Evolutionary conservation across 2,888 invertebrate species (phyloP).

Genomic region (Cephus runcator): DNA sequence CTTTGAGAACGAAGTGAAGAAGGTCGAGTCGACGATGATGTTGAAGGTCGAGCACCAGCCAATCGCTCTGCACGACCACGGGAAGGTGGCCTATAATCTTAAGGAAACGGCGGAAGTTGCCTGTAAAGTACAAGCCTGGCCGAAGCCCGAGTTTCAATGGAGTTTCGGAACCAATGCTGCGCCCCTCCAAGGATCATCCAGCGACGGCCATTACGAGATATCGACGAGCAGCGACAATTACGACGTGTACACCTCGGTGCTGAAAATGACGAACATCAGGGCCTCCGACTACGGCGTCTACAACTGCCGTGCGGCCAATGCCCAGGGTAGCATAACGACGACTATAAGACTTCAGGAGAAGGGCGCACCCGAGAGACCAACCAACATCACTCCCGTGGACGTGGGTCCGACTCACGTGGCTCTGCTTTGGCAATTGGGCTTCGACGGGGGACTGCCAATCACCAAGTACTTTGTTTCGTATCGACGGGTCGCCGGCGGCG

Average conservation of each 20-base stretch:
- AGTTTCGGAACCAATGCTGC: constrained; percentile 81
- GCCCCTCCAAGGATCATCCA: constrained; percentile 78
- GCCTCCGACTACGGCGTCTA: constrained; percentile 93
- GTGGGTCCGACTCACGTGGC: constrained; percentile 84
- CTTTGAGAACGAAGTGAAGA: constrained; percentile 90
- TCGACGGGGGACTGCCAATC: constrained; percentile 87
- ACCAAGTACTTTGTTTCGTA: constrained; percentile 91
- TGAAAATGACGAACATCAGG: constrained; percentile 79
- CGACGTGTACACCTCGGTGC: constrained; percentile 85
- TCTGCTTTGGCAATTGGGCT: constrained; percentile 88
- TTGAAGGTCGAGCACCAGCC: constrained; percentile 92
- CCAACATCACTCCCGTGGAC: constrained; percentile 76
- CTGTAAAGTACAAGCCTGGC: constrained; percentile 91
- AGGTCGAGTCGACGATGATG: constrained; percentile 89
- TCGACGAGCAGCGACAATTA: constrained; percentile 84
- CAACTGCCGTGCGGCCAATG: constrained; percentile 87
- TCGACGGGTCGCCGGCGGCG: constrained; percentile 74
- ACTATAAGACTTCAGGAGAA: constrained; percentile 86
- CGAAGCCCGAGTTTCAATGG: constrained; percentile 94
- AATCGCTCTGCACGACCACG: constrained; percentile 85
- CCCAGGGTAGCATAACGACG: constrained; percentile 80
- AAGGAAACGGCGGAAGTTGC: constrained; percentile 87
- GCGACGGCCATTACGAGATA: constrained; percentile 88
- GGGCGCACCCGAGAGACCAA: constrained; percentile 87
- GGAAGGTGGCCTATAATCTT: constrained; percentile 88